Conservation (phyloP, 2,797 vertebrate genomes). For the Chelon auratus region DNA sequence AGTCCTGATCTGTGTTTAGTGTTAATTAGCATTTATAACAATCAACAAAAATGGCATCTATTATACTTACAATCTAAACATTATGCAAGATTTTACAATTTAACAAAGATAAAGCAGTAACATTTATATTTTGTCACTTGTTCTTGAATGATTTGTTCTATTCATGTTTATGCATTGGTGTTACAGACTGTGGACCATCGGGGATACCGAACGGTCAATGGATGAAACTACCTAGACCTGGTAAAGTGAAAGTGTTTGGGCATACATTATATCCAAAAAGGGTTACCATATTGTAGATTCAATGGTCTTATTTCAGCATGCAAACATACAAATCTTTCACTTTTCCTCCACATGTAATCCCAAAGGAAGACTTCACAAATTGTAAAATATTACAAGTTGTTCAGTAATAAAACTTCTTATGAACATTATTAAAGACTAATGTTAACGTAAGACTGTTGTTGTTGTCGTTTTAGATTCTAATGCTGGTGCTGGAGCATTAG, state of each 20-base stretch:
- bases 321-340: too few relatives aligned
- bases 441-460: not conserved
- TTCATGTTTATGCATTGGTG: not conserved
- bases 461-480: conserved; percentile 50
- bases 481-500: conserved; percentile 35
- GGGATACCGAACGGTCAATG: conserved; percentile 75
- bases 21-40: too few relatives aligned
- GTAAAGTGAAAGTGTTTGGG: conserved; percentile 49
- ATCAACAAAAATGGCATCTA: too few relatives aligned
- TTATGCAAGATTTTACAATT: too few relatives aligned
- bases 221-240: conserved; percentile 77
- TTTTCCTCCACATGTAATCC: too few relatives aligned
- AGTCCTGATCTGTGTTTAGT: too few relatives aligned
- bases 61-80: too few relatives aligned
- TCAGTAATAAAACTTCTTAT: not conserved
- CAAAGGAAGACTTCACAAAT: not conserved
- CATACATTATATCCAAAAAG: not conserved
- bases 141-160: not conserved
- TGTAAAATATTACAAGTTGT: not conserved
- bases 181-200: conserved; percentile 74
- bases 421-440: not conserved
- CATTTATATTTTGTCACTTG: too few relatives aligned
- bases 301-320: not conserved
- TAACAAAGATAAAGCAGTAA: too few relatives aligned
- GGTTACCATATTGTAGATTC: not conserved